Percentiles rank a stretch among this genome's conserved stretches.
Evolutionary conservation across 2,888 invertebrate species (phyloP).

Genomic region (Thelaira solivaga): DNA sequence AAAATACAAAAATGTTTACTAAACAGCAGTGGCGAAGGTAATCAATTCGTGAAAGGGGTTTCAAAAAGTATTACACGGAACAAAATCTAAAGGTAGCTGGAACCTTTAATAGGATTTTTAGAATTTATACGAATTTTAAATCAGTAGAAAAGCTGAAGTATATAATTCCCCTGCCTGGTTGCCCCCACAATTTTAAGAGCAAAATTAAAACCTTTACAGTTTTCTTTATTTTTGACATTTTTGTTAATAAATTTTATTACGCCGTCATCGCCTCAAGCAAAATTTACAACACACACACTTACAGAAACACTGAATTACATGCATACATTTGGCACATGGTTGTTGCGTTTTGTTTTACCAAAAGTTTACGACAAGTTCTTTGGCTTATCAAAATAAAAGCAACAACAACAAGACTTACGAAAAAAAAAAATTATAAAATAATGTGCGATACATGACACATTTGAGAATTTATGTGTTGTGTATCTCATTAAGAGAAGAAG

Average conservation of each 20-base stretch:
- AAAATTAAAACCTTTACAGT: neutral
- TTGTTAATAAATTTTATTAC: conserved; percentile 69
- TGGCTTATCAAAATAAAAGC: conserved; percentile 75
- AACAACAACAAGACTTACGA: conserved; percentile 34
- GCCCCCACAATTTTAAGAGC: too few relatives aligned
- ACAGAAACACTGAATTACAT: conserved; percentile 17
- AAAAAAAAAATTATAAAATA: conserved; percentile 58
- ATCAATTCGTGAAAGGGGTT: too few relatives aligned
- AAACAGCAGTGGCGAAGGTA: conserved; percentile 10
- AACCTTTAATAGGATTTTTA: too few relatives aligned
- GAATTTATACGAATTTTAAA: neutral
- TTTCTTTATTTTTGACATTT: conserved; percentile 63
- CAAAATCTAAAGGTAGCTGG: too few relatives aligned
- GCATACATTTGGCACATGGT: too few relatives aligned
- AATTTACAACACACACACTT: conserved; percentile 18
- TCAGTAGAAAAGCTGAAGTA: neutral
- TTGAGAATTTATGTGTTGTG: conserved; percentile 75
- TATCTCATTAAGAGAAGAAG: conserved; percentile 73
- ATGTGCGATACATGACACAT: conserved; percentile 74
- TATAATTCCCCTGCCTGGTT: neutral
- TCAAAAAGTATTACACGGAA: too few relatives aligned
- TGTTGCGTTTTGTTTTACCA: conserved; percentile 17
- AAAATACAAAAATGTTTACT: neutral
- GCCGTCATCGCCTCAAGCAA: conserved; percentile 70
- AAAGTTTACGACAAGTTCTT: conserved; percentile 59